Base-by-base conservation (phyloP, 2,888 invertebrate species). In the Melieria crassipennis region DNA sequence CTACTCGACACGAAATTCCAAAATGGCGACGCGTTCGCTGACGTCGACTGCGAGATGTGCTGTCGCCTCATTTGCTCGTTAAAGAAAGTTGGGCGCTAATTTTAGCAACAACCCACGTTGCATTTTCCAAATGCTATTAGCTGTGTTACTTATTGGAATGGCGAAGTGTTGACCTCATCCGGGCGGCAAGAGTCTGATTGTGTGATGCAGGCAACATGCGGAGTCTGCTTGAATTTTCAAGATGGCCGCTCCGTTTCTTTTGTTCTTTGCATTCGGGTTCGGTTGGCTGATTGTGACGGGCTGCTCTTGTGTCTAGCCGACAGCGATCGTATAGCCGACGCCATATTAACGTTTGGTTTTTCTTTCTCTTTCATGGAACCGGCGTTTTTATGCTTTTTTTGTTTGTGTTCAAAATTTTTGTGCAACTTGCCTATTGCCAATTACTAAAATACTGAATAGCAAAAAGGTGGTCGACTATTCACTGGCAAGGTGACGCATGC, bases 11-110 rank as follows among this genome's bases (percentile, higher is more conserved):
- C 3, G 74, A 75, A 76, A 75, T 78, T 81, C 79, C 82, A 81
- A 81, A 75, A 81, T 81, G 81, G 81, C 82, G 77, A 56, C 74
- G 43, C 65, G 71, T 70, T 52, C 48, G 62, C 70, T 60, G 13
- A 11, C 55, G 16, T 55, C n/a, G n/a, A 55, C n/a, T n/a, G n/a
- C 16, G 55, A 9, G 4, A n/a, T 13, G 16, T 11, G 13, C 3
- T 56, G 6, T 55, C 13, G 7, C 13, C 13, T 30, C 30, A 30
- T 30, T 30, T 30, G 30, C 30, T 30, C 30, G 30, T 30, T 30
- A 30, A 30, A 30, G 30, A 30, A 30, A 30, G 30, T 30, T 30
- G 30, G 30, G 30, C 30, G 30, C 30, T 30, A 30, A 30, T 30
- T 30, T 30, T 30, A 30, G 30, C 30, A 30, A 30, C 30, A 30